Conservation (phyloP, 2,888 invertebrate genomes). For the Fragum whitleyi region DNA sequence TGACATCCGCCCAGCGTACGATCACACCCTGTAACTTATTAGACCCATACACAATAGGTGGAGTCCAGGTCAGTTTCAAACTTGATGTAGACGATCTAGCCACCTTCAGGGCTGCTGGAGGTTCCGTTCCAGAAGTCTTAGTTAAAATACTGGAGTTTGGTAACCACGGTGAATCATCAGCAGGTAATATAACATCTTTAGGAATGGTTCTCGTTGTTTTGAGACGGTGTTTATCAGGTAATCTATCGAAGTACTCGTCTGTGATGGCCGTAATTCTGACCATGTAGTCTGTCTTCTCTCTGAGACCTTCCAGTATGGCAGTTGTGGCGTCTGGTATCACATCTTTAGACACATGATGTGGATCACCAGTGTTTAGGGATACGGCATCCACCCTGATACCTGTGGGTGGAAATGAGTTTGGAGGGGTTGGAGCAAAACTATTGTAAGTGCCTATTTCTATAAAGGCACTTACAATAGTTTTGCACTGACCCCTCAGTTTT, state of each 20-base stretch:
- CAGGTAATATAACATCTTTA: conserved; percentile 73
- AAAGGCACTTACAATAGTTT: too few species aligned
- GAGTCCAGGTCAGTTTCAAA: conserved; percentile 82
- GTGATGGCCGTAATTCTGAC: conserved; percentile 84
- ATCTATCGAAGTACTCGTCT: conserved; percentile 84
- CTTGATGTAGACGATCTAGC: conserved; percentile 77
- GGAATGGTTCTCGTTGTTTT: conserved; percentile 79
- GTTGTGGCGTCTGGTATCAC: conserved; percentile 81
- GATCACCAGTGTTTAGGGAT: conserved; percentile 75
- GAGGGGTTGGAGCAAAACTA: too few species aligned
- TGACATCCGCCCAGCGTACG: conserved; percentile 83
- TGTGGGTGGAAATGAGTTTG: conserved; percentile 61
- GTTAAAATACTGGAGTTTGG: conserved; percentile 81
- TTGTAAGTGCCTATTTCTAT: too few species aligned
- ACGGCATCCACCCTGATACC: conserved; percentile 84
- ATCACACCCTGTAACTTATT: conserved; percentile 83
- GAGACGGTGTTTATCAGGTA: conserved; percentile 80
- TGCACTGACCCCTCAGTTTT: too few species aligned
- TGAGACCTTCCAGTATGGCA: conserved; percentile 78
- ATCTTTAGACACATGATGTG: conserved; percentile 77
- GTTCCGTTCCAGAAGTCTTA: conserved; percentile 84
- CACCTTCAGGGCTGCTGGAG: conserved; percentile 79
- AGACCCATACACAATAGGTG: conserved; percentile 84
- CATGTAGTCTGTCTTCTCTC: conserved; percentile 84
- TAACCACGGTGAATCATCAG: conserved; percentile 83